Evolutionary conservation across 2,113 vertebrate species (phyloP).

Genomic region (Hydropotes inermis): DNA sequence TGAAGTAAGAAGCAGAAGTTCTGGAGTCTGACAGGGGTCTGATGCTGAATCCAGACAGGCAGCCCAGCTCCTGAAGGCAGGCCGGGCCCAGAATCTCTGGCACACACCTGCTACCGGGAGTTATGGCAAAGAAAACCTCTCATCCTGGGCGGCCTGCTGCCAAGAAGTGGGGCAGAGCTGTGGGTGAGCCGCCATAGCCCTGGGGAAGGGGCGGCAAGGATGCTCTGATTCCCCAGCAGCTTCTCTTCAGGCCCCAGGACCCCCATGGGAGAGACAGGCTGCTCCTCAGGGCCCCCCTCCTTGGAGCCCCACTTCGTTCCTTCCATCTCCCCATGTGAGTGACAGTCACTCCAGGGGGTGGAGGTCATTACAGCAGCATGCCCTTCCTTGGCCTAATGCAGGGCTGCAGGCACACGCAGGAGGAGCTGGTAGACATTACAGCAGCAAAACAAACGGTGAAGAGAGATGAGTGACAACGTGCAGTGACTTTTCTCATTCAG

Average conservation of each 20-base stretch:
- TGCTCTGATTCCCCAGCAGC: background rate
- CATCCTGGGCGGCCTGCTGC: background rate
- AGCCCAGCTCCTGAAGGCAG: background rate
- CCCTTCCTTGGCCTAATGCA: background rate
- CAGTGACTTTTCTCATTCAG: background rate
- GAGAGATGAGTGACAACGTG: background rate
- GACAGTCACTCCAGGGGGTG: fast-evolving
- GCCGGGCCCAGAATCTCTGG: background rate
- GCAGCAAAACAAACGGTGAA: background rate
- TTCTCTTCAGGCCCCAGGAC: background rate
- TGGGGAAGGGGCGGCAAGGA: background rate
- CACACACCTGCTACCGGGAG: background rate
- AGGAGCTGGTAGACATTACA: background rate
- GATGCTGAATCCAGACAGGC: background rate
- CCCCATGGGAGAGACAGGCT: background rate
- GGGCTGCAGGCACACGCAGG: background rate
- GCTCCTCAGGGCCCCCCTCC: background rate
- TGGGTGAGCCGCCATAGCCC: background rate
- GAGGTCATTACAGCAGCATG: fast-evolving
- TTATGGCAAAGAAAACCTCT: background rate
- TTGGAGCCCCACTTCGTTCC: background rate
- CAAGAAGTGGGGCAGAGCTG: background rate
- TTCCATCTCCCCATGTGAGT: background rate
- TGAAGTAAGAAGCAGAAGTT: background rate
- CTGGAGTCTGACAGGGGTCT: background rate